A percentile compares a stretch with the other conserved stretches of the same genome.
phyloP scores from a whole-genome alignment of 1,140 invertebrate genomes.

The Drosophila paulistorum region DNA sequence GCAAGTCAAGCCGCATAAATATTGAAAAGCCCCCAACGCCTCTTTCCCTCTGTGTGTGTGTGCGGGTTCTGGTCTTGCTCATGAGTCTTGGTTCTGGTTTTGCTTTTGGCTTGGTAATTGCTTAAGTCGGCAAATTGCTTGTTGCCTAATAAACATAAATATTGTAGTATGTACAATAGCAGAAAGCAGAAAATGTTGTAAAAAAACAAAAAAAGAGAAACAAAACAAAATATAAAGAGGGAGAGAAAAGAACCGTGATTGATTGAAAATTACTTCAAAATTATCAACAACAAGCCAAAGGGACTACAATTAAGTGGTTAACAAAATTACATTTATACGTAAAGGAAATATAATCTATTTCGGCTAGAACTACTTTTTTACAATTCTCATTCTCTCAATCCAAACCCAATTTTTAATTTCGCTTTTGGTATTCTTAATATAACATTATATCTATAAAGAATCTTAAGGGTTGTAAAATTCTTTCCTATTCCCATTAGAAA shows the following conservation, averaged over 20 bases:
- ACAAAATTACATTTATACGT: too few species aligned
- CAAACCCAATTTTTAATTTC: too few species aligned
- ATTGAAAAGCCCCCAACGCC: conserved; percentile 61
- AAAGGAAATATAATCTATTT: too few species aligned
- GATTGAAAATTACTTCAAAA: not conserved
- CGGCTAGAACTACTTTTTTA: too few species aligned
- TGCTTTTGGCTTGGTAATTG: conserved; percentile 54
- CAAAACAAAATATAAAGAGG: not conserved
- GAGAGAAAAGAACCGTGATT: not conserved
- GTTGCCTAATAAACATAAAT: conserved; percentile 62
- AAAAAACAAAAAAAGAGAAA: conserved; percentile 13
- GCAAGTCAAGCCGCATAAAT: conserved; percentile 48
- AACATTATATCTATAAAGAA: too few species aligned
- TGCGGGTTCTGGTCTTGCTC: conserved; percentile 4
- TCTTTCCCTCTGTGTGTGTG: conserved; percentile 11
- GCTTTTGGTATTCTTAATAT: too few species aligned
- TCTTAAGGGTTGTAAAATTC: too few species aligned
- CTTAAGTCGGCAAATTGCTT: conserved; percentile 63
- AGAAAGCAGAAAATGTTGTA: not conserved
- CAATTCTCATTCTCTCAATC: too few species aligned
- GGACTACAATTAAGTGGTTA: too few species aligned
- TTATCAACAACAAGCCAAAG: too few species aligned
- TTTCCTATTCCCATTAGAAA: too few species aligned
- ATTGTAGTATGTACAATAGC: conserved; percentile 2
- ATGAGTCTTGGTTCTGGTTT: not conserved